phyloP scores from a whole-genome alignment of 1,140 invertebrate genomes.

The Portunus trituberculatus region DNA sequence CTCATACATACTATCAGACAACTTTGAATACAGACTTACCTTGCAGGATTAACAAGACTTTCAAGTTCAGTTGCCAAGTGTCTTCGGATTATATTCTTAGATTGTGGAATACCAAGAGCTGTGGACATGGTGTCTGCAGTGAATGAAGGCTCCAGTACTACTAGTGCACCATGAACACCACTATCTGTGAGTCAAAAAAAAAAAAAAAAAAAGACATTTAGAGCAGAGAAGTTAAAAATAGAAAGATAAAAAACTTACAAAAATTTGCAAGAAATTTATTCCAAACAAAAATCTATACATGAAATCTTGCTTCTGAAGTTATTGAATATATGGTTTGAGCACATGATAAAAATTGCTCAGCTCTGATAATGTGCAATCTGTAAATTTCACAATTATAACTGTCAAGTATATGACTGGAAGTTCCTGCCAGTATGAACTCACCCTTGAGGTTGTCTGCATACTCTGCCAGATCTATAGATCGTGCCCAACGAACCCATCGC shows the following conservation, averaged over 20 bases:
- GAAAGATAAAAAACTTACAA: neutral
- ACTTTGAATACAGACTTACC: slow-evolving; percentile 82
- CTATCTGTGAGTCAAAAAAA: slow-evolving; percentile 85
- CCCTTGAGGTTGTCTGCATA: slow-evolving; percentile 97
- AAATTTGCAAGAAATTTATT: too few species aligned
- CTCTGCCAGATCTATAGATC: slow-evolving; percentile 95
- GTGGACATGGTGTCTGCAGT: slow-evolving; percentile 96
- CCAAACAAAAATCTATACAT: too few species aligned
- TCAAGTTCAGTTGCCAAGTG: slow-evolving; percentile 95
- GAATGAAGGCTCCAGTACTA: slow-evolving; percentile 94
- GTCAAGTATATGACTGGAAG: too few species aligned
- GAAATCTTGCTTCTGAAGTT: too few species aligned
- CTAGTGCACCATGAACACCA: slow-evolving; percentile 95
- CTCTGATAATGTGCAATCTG: too few species aligned
- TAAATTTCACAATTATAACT: too few species aligned
- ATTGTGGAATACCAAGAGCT: slow-evolving; percentile 94
- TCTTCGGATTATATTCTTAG: slow-evolving; percentile 94
- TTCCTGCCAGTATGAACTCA: slow-evolving; percentile 79
- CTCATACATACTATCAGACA: too few species aligned
- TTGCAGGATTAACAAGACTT: slow-evolving; percentile 92
- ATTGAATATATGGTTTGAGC: too few species aligned
- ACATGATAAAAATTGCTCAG: too few species aligned
- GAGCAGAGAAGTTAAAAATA: neutral
- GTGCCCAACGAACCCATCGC: slow-evolving; percentile 94
- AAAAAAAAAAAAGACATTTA: slow-evolving; percentile 47